These are phyloP conservation scores for Caerostris darwini DNA, from an alignment of 1,140 invertebrate species.

Conservation along the genomic window DNA sequence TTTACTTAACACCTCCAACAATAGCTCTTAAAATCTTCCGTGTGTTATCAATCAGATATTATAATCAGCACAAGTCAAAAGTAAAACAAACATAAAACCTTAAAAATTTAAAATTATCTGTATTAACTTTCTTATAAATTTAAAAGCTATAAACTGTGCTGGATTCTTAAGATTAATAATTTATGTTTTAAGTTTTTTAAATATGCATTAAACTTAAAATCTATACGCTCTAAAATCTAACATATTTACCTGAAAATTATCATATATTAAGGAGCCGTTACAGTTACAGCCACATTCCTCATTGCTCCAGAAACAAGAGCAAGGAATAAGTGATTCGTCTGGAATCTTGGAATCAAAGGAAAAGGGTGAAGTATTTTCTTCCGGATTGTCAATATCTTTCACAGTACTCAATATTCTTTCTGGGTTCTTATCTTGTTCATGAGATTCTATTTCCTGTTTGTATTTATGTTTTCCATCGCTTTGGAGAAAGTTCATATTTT, in stretches of 20 bases:
- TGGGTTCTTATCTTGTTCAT: background rate
- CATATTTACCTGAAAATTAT: slow-evolving; percentile 51
- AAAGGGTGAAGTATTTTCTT: background rate
- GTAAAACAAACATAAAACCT: background rate
- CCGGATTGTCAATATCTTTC: background rate
- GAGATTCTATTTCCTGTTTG: background rate
- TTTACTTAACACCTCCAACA: too few species aligned
- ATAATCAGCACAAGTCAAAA: background rate
- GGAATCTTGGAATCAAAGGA: background rate
- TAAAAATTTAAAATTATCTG: background rate
- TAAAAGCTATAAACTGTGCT: background rate
- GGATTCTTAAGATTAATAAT: background rate
- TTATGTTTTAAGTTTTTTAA: background rate
- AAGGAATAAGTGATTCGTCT: background rate
- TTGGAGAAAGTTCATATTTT: background rate
- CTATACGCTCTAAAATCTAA: background rate
- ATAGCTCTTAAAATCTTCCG: too few species aligned
- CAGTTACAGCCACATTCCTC: slow-evolving; percentile 43
- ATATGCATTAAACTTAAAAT: background rate
- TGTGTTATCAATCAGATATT: too few species aligned
- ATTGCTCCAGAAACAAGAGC: slow-evolving; percentile 41
- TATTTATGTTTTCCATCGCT: background rate
- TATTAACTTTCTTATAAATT: background rate
- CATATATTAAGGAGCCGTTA: background rate
- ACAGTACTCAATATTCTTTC: background rate